A percentile compares a stretch with the other conserved stretches of the same genome.
phyloP scores from a whole-genome alignment of 2,113 vertebrate genomes.

The Sterrhoptilus dennistouni region DNA sequence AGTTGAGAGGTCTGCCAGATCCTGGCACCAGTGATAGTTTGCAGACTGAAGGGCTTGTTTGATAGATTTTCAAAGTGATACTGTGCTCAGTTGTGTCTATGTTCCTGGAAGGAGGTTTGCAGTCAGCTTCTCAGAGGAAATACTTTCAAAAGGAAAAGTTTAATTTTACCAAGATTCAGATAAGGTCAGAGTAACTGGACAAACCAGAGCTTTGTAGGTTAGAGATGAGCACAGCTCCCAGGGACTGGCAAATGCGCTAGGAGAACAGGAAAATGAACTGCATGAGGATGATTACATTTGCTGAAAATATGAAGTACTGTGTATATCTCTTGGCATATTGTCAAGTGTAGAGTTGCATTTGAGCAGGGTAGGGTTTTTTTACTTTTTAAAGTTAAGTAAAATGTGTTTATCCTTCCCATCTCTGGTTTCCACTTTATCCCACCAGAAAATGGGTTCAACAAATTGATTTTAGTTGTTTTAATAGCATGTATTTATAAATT shows the following conservation, averaged over 20 bases:
- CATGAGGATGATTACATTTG: background rate
- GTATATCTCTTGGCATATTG: background rate
- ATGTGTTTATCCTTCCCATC: background rate
- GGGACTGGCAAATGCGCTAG: background rate
- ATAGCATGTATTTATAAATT: background rate
- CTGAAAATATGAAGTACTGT: background rate
- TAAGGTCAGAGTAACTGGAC: constrained; percentile 57
- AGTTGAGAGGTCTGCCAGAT: constrained; percentile 63
- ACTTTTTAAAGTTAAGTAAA: background rate
- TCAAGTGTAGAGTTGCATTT: background rate
- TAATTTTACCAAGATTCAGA: constrained; percentile 71
- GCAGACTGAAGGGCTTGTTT: constrained; percentile 64
- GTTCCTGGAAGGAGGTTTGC: constrained; percentile 68
- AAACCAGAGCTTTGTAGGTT: constrained; percentile 65
- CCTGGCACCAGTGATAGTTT: constrained; percentile 71
- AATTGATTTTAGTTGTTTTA: background rate
- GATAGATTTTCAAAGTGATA: constrained; percentile 67
- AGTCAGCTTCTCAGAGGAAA: constrained; percentile 77
- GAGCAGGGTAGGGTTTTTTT: background rate
- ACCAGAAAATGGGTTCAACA: background rate
- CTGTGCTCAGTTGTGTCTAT: constrained; percentile 71
- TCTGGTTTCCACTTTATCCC: background rate
- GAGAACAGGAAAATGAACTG: constrained; percentile 21
- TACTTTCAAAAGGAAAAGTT: constrained; percentile 75
- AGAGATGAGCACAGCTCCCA: constrained; percentile 51